phyloP scores from a whole-genome alignment of 2,113 vertebrate species.

The Oreochromis niloticus region DNA sequence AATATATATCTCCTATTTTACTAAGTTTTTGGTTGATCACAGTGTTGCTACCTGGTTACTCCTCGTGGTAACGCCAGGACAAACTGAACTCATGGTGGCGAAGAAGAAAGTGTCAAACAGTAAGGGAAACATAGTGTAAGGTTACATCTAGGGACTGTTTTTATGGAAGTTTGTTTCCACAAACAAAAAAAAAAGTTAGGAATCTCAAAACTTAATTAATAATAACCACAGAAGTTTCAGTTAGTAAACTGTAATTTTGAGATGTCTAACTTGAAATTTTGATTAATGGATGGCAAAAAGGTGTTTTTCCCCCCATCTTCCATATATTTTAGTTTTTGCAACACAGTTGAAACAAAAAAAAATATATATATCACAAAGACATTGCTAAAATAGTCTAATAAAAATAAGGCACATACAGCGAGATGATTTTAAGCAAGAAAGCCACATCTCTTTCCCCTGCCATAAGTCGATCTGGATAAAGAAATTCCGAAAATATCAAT shows the following conservation, averaged over 20 bases:
- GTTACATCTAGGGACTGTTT: neutral
- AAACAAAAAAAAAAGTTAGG: neutral
- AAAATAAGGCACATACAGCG: neutral
- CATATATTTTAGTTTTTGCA: neutral
- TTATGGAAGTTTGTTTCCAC: neutral
- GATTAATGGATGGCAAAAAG: fast-evolving
- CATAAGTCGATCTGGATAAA: neutral
- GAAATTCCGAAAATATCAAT: neutral
- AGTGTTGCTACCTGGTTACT: neutral
- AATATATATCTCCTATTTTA: neutral
- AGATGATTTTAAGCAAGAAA: neutral
- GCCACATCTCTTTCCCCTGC: neutral
- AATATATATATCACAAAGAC: neutral
- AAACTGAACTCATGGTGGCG: neutral
- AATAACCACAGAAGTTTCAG: neutral
- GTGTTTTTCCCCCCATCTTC: fast-evolving
- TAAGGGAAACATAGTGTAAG: neutral
- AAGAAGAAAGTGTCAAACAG: neutral
- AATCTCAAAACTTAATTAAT: neutral
- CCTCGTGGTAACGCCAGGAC: fast-evolving
- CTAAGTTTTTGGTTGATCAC: neutral
- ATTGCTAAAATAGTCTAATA: neutral
- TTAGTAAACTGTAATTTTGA: neutral
- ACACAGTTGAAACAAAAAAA: neutral
- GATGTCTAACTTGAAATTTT: neutral